Evolutionary conservation across 2,888 invertebrate genomes (phyloP).

Genomic region (Andrena fulva): DNA sequence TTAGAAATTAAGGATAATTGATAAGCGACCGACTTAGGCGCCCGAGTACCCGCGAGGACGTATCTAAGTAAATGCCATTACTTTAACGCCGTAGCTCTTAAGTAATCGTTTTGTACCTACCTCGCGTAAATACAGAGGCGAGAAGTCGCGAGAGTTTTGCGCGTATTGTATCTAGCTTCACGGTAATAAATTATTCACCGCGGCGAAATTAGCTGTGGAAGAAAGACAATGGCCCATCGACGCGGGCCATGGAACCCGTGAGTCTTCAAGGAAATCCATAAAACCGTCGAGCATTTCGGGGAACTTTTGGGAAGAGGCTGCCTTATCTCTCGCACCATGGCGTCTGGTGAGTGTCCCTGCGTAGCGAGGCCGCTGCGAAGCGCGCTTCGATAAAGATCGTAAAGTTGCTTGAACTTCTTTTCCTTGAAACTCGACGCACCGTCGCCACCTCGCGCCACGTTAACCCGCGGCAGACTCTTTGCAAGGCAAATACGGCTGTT

Average conservation of each 20-base stretch:
- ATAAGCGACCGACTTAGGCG: neutral
- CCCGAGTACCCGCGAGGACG: slow-evolving; percentile 9
- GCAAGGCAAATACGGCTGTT: neutral
- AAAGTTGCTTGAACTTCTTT: slow-evolving; percentile 5
- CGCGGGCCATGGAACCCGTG: slow-evolving; percentile 1
- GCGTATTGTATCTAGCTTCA: no score
- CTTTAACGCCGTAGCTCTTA: neutral
- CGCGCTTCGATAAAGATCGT: slow-evolving; percentile 7
- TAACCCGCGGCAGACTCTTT: neutral
- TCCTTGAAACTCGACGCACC: neutral
- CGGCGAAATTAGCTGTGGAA: slow-evolving; percentile 36
- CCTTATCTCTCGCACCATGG: slow-evolving; percentile 47
- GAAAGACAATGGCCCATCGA: slow-evolving; percentile 44
- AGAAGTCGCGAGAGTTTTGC: neutral
- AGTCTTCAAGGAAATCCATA: slow-evolving; percentile 17
- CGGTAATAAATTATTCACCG: no score
- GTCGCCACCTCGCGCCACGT: neutral
- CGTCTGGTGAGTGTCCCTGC: slow-evolving; percentile 54
- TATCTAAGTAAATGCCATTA: neutral
- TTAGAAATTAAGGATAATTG: slow-evolving; percentile 22
- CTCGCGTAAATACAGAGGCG: slow-evolving; percentile 18
- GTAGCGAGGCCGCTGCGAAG: neutral
- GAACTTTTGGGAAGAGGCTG: slow-evolving; percentile 48
- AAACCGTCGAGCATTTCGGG: slow-evolving; percentile 24
- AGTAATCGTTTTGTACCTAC: neutral